Evolutionary conservation across 92 coral and sea anemone genomes (phyloP).

Genomic region (Montipora capitata): DNA sequence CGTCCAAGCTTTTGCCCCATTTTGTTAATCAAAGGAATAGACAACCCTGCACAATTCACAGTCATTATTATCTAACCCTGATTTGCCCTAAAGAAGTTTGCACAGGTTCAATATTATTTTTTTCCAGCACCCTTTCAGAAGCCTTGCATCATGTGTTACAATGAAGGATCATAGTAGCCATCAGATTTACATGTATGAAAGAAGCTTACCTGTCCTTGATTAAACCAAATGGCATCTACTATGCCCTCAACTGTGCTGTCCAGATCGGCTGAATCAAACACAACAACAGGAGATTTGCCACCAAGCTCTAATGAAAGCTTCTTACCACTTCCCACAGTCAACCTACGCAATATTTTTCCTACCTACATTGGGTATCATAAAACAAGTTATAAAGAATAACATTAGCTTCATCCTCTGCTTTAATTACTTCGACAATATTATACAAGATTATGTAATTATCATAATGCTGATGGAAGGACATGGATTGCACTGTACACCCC

Average conservation of each 20-base stretch:
- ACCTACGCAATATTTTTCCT: slow-evolving; percentile 88
- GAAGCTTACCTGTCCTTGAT: slow-evolving; percentile 92
- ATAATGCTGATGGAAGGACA: not conserved
- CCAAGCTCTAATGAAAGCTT: slow-evolving; percentile 97
- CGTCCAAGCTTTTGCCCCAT: too few relatives aligned
- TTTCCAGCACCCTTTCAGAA: too few relatives aligned
- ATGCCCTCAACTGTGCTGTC: slow-evolving; percentile 98
- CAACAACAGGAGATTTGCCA: slow-evolving; percentile 97
- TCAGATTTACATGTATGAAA: not conserved
- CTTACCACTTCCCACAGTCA: slow-evolving; percentile 97
- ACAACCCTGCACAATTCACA: too few relatives aligned
- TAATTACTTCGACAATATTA: too few relatives aligned
- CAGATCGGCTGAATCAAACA: slow-evolving; percentile 97
- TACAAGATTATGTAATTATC: too few relatives aligned
- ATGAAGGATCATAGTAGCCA: too few relatives aligned
- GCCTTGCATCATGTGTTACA: too few relatives aligned
- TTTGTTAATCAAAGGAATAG: too few relatives aligned
- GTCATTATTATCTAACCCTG: too few relatives aligned
- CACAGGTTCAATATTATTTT: too few relatives aligned
- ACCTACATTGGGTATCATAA: slow-evolving; percentile 57
- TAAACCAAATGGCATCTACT: slow-evolving; percentile 98
- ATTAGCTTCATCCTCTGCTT: too few relatives aligned
- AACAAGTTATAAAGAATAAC: not conserved
- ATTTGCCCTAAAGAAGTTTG: too few relatives aligned
- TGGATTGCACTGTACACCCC: not conserved